phyloP scores from a whole-genome alignment of 35 echinoderm and acorn worm genomes.

The Ophiothrix spiculata region DNA sequence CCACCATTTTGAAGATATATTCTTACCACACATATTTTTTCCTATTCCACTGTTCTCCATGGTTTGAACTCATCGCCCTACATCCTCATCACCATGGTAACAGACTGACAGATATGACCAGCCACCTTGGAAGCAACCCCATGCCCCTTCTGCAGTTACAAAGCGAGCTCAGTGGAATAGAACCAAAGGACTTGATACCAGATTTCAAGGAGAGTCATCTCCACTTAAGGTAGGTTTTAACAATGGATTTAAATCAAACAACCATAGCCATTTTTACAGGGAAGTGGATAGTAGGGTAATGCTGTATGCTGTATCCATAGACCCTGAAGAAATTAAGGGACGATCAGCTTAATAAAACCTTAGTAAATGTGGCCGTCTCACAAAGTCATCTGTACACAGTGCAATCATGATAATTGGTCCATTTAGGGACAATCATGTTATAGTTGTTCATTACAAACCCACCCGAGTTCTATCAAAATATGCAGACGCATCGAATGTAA shows the following conservation, averaged over 20 bases:
- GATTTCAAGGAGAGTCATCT: slow-evolving; percentile 61
- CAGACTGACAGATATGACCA: slow-evolving; percentile 42
- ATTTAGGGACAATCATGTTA: no score
- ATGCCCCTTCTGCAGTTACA: not conserved
- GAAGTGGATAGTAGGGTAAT: no score
- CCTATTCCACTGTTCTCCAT: not conserved
- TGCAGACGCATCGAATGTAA: no score
- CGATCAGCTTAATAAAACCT: not conserved
- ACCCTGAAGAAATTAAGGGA: not conserved
- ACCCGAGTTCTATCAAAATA: no score
- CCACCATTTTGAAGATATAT: no score
- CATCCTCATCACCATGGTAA: not conserved
- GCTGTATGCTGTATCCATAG: no score
- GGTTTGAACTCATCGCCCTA: slow-evolving; percentile 7
- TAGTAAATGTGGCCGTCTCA: not conserved
- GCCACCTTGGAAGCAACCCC: slow-evolving; percentile 59
- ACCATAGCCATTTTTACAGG: no score
- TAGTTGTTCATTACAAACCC: no score
- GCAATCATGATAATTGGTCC: no score
- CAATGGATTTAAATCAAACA: no score
- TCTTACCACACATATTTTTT: not conserved
- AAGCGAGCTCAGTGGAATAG: slow-evolving; percentile 50
- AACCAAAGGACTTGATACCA: slow-evolving; percentile 66
- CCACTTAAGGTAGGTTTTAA: no score
- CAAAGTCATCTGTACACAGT: not conserved